Evolutionary conservation across 2,888 invertebrate genomes (phyloP).

Genomic region (Andrena bicolor): DNA sequence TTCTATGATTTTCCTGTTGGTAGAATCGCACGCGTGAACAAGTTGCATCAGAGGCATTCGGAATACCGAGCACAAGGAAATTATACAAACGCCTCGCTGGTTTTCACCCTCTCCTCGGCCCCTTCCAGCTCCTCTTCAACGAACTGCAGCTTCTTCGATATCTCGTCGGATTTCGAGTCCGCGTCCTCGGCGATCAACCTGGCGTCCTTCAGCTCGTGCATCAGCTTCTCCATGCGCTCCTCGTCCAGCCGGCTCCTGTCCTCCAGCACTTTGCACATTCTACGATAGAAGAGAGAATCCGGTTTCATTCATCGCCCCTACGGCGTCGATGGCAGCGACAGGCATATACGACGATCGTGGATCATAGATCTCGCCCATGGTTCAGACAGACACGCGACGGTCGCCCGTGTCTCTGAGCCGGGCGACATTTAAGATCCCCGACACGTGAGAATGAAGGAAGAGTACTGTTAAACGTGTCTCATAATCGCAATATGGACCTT

Average conservation of each 20-base stretch:
- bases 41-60: neutral
- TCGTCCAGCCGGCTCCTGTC: conserved; percentile 89
- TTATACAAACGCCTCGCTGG: conserved; percentile 86
- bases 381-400: neutral
- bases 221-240: conserved; percentile 88
- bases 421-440: neutral
- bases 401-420: too few species aligned
- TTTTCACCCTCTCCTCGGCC: conserved; percentile 89
- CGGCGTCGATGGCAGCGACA: too few species aligned
- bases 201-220: conserved; percentile 89
- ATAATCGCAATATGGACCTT: conserved; percentile 85
- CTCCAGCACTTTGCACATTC: conserved; percentile 89
- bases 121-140: conserved; percentile 90
- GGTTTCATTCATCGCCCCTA: neutral
- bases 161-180: conserved; percentile 90
- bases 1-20: conserved; percentile 82
- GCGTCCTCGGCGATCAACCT: conserved; percentile 90
- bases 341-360: neutral
- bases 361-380: neutral
- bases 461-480: neutral
- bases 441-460: neutral
- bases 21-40: neutral
- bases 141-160: conserved; percentile 89
- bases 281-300: conserved; percentile 69
- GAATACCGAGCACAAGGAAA: conserved; percentile 17